Percentiles rank a stretch among this genome's conserved stretches.
Conservation (phyloP, 1,140 invertebrate genomes). For the Zelostemma sp. region DNA sequence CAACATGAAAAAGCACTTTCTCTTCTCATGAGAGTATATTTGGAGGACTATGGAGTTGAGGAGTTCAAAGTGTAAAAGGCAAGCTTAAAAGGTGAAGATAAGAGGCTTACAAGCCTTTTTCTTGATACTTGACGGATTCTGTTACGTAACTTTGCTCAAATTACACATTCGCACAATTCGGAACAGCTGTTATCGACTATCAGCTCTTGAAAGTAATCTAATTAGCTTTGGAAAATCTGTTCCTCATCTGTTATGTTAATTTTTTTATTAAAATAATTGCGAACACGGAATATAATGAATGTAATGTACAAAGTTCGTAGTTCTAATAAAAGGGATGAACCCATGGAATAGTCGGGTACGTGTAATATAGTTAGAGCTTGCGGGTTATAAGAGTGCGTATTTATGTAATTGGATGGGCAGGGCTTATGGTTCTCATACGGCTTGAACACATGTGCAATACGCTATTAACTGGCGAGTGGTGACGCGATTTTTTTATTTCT, state of each 20-base stretch:
- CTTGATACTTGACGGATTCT: neutral
- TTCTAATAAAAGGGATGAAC: neutral
- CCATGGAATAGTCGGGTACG: slow-evolving; percentile 6
- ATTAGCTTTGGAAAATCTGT: no score
- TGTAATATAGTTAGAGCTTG: slow-evolving; percentile 5
- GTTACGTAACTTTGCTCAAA: neutral
- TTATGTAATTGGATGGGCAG: slow-evolving; percentile 51
- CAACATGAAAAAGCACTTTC: neutral
- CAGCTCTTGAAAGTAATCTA: no score
- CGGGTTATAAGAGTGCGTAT: slow-evolving; percentile 26
- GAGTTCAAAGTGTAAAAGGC: neutral
- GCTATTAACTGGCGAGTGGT: slow-evolving; percentile 17
- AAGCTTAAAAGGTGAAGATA: neutral
- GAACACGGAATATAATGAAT: neutral
- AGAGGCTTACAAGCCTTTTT: neutral
- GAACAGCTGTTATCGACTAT: no score
- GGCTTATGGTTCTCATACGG: slow-evolving; percentile 49
- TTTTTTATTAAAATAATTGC: neutral
- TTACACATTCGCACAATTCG: no score
- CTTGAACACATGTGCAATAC: slow-evolving; percentile 36
- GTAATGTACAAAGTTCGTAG: neutral
- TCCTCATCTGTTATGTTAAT: neutral
- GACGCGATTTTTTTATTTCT: neutral
- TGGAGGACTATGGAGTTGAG: neutral
- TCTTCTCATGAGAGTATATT: neutral